phyloP scores from a whole-genome alignment of 2,888 invertebrate species.

The Auanema freiburgensis region DNA sequence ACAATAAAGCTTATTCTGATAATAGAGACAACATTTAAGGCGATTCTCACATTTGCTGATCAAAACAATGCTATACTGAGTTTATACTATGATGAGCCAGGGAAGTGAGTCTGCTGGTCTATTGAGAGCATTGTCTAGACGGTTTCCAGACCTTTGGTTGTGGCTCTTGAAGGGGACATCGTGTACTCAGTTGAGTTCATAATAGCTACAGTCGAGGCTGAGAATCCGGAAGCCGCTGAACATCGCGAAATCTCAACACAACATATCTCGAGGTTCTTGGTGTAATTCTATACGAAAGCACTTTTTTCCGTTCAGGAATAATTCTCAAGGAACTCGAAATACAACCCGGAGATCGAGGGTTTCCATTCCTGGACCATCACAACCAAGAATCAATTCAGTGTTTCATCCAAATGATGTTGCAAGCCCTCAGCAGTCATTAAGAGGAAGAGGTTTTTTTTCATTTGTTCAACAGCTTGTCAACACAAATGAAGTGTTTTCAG shows the following conservation, averaged over 20 bases:
- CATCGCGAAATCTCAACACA: background rate
- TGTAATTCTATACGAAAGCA: background rate
- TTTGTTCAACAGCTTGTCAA: no score
- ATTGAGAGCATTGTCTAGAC: background rate
- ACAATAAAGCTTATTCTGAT: background rate
- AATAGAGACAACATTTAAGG: conserved; percentile 7
- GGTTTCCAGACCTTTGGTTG: conserved; percentile 16
- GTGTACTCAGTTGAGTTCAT: conserved; percentile 18
- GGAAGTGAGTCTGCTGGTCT: conserved; percentile 10
- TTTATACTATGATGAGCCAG: conserved; percentile 14
- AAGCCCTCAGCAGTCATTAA: no score
- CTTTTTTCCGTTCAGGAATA: background rate
- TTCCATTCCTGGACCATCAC: no score
- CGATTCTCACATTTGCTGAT: conserved; percentile 12
- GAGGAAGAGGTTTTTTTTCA: no score
- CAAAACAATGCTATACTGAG: conserved; percentile 12
- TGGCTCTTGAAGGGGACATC: conserved; percentile 19
- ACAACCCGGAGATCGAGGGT: no score
- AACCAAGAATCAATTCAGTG: no score
- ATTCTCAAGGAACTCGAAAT: background rate
- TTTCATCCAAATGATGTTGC: no score
- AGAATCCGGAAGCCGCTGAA: conserved; percentile 7
- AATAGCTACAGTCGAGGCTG: conserved; percentile 15
- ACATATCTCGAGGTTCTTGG: background rate
- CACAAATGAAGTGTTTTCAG: no score